A percentile compares a stretch with the other conserved stretches of the same genome.
phyloP scores from a whole-genome alignment of 2,888 invertebrate genomes.

The Eupithecia subfuscata region DNA sequence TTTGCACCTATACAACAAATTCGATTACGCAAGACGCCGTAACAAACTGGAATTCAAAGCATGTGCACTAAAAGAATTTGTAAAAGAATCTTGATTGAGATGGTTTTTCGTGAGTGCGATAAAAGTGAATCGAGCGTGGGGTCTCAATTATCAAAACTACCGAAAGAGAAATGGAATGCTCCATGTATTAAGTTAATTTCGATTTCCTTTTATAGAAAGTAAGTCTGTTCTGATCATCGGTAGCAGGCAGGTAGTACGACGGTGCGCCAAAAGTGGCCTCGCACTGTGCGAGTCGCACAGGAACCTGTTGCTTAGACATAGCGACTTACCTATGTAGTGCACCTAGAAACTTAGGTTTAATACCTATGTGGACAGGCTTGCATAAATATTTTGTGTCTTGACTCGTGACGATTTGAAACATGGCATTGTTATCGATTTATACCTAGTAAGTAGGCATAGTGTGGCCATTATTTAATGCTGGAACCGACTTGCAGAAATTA shows the following conservation, averaged over 20 bases:
- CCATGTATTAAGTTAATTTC: constrained; percentile 79
- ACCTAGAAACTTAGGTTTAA: constrained; percentile 8
- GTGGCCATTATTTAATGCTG: background rate
- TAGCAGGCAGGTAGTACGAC: constrained; percentile 51
- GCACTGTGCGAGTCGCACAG: no score
- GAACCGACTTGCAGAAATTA: background rate
- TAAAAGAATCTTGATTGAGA: constrained; percentile 63
- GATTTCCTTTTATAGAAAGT: constrained; percentile 84
- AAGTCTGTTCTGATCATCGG: constrained; percentile 76
- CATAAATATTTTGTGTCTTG: constrained; percentile 2
- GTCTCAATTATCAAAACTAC: constrained; percentile 77
- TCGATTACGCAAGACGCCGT: constrained; percentile 40
- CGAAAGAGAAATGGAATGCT: constrained; percentile 80
- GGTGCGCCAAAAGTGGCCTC: constrained; percentile 59
- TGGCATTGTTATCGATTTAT: background rate
- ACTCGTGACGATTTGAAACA: background rate
- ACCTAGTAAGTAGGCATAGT: background rate
- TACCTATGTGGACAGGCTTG: background rate
- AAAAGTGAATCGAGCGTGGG: constrained; percentile 68
- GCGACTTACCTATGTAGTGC: constrained; percentile 9
- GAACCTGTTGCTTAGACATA: constrained; percentile 55
- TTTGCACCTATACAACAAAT: constrained; percentile 26
- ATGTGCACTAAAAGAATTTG: constrained; percentile 55
- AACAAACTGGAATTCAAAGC: constrained; percentile 33
- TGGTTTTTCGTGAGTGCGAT: constrained; percentile 53